Conservation (phyloP, 1,140 invertebrate species). For the Scylla paramamosain region DNA sequence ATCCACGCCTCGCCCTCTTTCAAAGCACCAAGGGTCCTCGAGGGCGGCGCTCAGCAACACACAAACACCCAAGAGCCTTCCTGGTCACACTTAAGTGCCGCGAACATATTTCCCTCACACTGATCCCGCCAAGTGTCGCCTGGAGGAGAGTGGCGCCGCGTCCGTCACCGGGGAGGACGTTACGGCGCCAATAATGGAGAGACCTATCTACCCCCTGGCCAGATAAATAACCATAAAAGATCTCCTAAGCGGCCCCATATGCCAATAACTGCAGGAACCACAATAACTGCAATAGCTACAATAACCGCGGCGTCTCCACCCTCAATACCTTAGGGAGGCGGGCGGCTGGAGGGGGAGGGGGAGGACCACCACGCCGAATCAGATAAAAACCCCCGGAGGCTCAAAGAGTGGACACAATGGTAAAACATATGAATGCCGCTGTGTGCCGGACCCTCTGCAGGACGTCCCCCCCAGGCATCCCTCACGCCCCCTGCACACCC, state of each 20-base stretch:
- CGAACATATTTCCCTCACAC: too few species aligned
- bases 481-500: background rate
- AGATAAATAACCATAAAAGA: constrained; percentile 72
- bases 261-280: constrained; percentile 72
- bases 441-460: background rate
- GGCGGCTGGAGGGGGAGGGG: background rate
- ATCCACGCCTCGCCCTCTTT: too few species aligned
- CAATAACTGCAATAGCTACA: constrained; percentile 72
- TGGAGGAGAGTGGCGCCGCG: too few species aligned
- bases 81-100: too few species aligned
- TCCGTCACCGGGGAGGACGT: too few species aligned
- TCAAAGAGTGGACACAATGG: constrained; percentile 70
- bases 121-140: too few species aligned
- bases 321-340: constrained; percentile 30
- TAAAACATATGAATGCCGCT: constrained; percentile 71
- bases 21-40: too few species aligned
- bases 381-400: constrained; percentile 61
- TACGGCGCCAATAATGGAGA: constrained; percentile 49
- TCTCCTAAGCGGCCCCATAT: constrained; percentile 65
- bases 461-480: background rate
- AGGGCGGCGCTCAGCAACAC: too few species aligned
- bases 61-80: too few species aligned
- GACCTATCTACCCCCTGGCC: constrained; percentile 12
- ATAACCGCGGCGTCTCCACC: constrained; percentile 67
- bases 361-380: constrained; percentile 51